Evolutionary conservation across 1,140 invertebrate genomes (phyloP).

Genomic region (Trinorchestia longiramus): DNA sequence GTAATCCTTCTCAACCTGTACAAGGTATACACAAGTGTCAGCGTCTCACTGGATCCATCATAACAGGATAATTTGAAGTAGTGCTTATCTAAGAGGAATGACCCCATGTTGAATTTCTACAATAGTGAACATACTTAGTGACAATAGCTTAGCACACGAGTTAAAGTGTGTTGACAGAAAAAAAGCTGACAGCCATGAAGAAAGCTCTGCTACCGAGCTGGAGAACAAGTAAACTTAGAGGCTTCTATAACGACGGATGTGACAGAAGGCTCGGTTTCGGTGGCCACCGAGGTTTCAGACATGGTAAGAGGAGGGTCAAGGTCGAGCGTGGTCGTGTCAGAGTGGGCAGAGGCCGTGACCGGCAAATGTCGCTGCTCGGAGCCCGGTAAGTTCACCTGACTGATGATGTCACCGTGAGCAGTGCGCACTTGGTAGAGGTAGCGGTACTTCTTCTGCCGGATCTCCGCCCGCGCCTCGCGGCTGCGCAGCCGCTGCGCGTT

Average conservation of each 20-base stretch:
- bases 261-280: constrained; percentile 37
- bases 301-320: constrained; percentile 16
- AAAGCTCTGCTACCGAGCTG: constrained; percentile 38
- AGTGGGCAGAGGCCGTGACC: neutral
- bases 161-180: neutral
- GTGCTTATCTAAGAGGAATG: neutral
- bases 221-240: constrained; percentile 3
- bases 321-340: neutral
- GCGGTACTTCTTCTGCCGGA: constrained; percentile 84
- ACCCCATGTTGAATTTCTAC: neutral
- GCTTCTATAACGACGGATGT: constrained; percentile 9
- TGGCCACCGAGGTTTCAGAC: constrained; percentile 32
- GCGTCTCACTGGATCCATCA: no score
- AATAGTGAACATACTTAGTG: neutral
- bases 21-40: neutral
- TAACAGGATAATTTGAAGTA: neutral
- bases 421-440: constrained; percentile 90
- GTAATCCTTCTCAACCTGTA: neutral
- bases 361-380: constrained; percentile 57
- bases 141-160: neutral
- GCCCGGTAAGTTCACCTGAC: constrained; percentile 76
- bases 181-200: neutral
- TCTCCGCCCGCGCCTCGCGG: constrained; percentile 80
- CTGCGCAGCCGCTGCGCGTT: constrained; percentile 74
- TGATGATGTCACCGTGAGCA: constrained; percentile 89